Evolutionary conservation across 2,888 invertebrate species (phyloP), one percentile per base, ranked within the genome.

Genomic region (Drosophila eohydei): DNA sequence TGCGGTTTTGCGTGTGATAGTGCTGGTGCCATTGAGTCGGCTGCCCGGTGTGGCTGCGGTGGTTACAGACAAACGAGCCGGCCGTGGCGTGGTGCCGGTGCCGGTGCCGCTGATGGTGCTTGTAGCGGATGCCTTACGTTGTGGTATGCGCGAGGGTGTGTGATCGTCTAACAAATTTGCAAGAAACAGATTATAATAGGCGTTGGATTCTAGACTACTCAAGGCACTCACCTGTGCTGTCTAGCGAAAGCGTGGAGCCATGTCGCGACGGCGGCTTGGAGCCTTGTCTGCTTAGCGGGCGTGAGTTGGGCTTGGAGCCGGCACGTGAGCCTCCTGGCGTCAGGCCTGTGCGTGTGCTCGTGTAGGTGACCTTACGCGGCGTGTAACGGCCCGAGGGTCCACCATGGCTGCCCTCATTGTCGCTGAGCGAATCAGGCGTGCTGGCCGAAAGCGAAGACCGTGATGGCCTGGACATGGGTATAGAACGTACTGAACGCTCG

Each of bases 231-330:
- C 97, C 97, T 92, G 97, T 97, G 92, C 97, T 97, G 92, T 97
- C 97, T 81, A 98, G 94, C 50, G 98, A 98, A 72, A 97, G 95
- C 91, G 97, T 98, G 51, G 98, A 98, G 80, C 98, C 98, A 91
- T 98, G 97, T 85, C 98, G 95, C 81, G 98, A 98, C 28, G 98
- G 97, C 77, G 98, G 98, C 93, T 98, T 97, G 74, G 97, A 97
- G 71, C 97, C 97, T 71, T 96, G 95, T 82, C 98, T 94, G 80
- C 97, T 97, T 38, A 96, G 96, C 50, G 97, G 96, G 87, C 97
- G 94, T 68, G 97, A 97, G 69, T 96, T 95, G 48, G 98, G 97
- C 91, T 98, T 95, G 73, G 95, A 96, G 74, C 95, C 95, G 43
- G 95, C 95, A 78, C 94, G 92, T 59, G 96, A 96, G 58, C 96